Percentiles rank a stretch among this genome's conserved stretches.
phyloP scores from a whole-genome alignment of 1,140 invertebrate species.

The Bursaphelenchus mucronatus region DNA sequence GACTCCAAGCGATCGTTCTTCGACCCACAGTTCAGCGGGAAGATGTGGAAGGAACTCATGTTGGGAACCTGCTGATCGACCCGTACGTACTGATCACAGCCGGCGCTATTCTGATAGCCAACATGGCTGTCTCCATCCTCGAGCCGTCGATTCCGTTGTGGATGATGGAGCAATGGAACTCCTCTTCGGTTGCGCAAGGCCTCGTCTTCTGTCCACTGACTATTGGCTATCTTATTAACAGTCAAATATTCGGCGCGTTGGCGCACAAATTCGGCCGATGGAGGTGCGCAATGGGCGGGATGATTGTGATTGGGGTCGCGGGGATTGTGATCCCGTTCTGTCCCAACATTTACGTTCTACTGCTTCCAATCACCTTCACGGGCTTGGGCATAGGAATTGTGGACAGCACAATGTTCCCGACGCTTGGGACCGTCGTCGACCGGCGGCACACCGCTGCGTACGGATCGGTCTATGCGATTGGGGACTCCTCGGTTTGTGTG shows the following conservation, averaged over 20 bases:
- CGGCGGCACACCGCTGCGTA: slow-evolving; percentile 89
- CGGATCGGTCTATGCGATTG: slow-evolving; percentile 91
- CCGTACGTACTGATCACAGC: slow-evolving; percentile 81
- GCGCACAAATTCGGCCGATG: slow-evolving; percentile 95
- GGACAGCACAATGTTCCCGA: slow-evolving; percentile 91
- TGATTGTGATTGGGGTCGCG: slow-evolving; percentile 82
- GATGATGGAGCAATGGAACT: slow-evolving; percentile 97
- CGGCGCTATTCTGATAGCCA: slow-evolving; percentile 91
- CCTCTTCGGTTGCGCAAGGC: slow-evolving; percentile 77
- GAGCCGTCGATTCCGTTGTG: slow-evolving; percentile 92
- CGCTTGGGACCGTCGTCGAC: slow-evolving; percentile 89
- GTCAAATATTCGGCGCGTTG: slow-evolving; percentile 93
- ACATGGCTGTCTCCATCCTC: slow-evolving; percentile 95
- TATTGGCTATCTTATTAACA: slow-evolving; percentile 92
- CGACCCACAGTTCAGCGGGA: slow-evolving; percentile 85
- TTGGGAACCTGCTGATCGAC: slow-evolving; percentile 81
- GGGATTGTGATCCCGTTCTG: slow-evolving; percentile 80
- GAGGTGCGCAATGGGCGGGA: slow-evolving; percentile 84
- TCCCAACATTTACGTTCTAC: slow-evolving; percentile 78
- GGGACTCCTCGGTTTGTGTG: slow-evolving; percentile 95
- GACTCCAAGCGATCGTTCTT: slow-evolving; percentile 86
- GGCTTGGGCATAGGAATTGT: slow-evolving; percentile 84
- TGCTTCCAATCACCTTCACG: slow-evolving; percentile 88
- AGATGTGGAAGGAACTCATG: slow-evolving; percentile 83
- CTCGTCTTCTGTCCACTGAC: slow-evolving; percentile 88